Evolutionary conservation across 2,113 vertebrate species (phyloP), one percentile per base, ranked within the genome.

Genomic region (Psilopogon haemacephalus): DNA sequence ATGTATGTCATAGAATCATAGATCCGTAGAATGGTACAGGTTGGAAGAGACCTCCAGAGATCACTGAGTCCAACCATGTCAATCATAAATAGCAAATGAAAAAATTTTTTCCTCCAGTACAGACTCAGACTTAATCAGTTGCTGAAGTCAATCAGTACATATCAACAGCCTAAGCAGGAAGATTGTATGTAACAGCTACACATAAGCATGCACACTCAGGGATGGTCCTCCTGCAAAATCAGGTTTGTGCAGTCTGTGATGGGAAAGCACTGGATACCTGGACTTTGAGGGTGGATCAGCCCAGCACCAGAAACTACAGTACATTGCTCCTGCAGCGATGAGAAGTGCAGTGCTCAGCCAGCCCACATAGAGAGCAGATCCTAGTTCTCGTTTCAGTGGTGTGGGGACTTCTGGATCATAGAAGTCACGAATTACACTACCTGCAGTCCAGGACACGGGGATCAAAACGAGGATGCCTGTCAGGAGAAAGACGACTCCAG

Each of bases 281-380:
- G 9, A 32, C 12, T 73, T 42, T 18, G 27, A 52, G 3, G 74
- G 35, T 12, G 76, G n/a, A 27, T 48, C 82, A 15, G 94, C 92
- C 78, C 84, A 65, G 38, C 77, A 97, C 86, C 98, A 99, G 71
- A 95, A 97, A 50, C 96, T 97, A 65, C 98, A 98, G 84, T 99
- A 96, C 76, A 99, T 97, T 3, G 97, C 97, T 2, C 99, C 99
- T 0, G 97, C 98, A 6, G 98, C 81, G 27, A 99, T 95, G 12
- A 99, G 98, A 33, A 98, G 98, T 5, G 98, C 98, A 0, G 97
- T 37, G 3, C 98, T 96, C 0, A 97, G 97, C 99, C 99, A 99
- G 24, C 99, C 99, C 58, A 99, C 96, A 37, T 98, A 99, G 12
- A 99, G 98, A 2, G 99, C 99, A 15, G 98, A 98, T 11, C 99